phyloP scores from a whole-genome alignment of 2,888 invertebrate genomes.

The Aricia artaxerxes region DNA sequence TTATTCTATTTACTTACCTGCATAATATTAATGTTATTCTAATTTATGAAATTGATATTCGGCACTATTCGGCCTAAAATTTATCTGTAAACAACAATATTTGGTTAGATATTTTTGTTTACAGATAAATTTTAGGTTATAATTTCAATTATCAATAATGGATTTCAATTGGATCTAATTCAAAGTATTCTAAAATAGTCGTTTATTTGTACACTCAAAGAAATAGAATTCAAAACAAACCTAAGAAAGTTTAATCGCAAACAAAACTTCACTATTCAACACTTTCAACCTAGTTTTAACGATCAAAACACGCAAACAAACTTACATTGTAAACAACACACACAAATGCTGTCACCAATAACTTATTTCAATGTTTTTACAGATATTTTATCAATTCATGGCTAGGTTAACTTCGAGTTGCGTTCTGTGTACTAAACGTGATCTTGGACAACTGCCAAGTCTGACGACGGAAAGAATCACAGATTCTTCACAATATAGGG shows the following conservation, averaged over 20 bases:
- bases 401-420: not conserved
- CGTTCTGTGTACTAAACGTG: constrained; percentile 37
- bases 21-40: not conserved
- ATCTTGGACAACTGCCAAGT: constrained; percentile 49
- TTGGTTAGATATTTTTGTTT: not conserved
- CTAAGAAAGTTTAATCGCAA: constrained; percentile 4
- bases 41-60: not conserved
- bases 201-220: not conserved
- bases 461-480: constrained; percentile 42
- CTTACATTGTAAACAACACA: constrained; percentile 26
- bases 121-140: not conserved
- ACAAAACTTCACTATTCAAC: constrained; percentile 1
- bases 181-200: not conserved
- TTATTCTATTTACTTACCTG: not conserved
- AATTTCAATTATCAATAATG: not conserved
- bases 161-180: not conserved
- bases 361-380: constrained; percentile 41
- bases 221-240: not conserved
- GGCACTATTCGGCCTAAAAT: too few species aligned
- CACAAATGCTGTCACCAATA: not conserved
- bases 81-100: not conserved
- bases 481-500: constrained; percentile 38
- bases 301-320: constrained; percentile 23
- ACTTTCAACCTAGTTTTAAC: not conserved
- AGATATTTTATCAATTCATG: not conserved